Conservation (phyloP, 2,113 vertebrate species). For the Bos indicus region DNA sequence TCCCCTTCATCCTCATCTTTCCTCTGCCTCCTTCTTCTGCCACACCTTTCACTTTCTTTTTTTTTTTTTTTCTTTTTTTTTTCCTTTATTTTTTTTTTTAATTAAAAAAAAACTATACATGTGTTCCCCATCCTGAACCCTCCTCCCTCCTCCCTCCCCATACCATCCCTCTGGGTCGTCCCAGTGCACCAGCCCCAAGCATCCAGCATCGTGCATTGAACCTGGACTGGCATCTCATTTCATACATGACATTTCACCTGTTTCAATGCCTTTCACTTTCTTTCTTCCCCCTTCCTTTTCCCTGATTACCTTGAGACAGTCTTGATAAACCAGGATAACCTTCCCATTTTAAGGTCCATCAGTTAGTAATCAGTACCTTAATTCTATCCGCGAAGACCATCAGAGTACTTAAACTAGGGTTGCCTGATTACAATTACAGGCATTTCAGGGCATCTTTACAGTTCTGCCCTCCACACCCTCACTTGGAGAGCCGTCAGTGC, state of each 20-base stretch:
- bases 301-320: not conserved
- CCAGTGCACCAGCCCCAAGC: too few species aligned
- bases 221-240: too few species aligned
- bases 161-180: too few species aligned
- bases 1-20: not conserved
- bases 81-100: too few species aligned
- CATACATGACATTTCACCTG: too few species aligned
- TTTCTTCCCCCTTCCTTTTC: not conserved
- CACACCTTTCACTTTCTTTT: not conserved
- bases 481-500: not conserved
- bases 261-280: too few species aligned
- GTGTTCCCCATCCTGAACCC: too few species aligned
- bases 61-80: too few species aligned
- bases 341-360: not conserved
- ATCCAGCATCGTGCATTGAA: too few species aligned
- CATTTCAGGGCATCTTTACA: not conserved
- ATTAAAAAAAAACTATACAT: too few species aligned
- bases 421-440: not conserved
- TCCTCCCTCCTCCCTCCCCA: too few species aligned
- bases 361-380: not conserved
- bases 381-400: not conserved
- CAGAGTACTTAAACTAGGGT: not conserved
- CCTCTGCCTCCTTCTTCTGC: not conserved
- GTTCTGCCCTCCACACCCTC: not conserved
- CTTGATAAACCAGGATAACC: not conserved